Evolutionary conservation across 1,140 invertebrate species (phyloP).

Genomic region (Zaprionus taronus): DNA sequence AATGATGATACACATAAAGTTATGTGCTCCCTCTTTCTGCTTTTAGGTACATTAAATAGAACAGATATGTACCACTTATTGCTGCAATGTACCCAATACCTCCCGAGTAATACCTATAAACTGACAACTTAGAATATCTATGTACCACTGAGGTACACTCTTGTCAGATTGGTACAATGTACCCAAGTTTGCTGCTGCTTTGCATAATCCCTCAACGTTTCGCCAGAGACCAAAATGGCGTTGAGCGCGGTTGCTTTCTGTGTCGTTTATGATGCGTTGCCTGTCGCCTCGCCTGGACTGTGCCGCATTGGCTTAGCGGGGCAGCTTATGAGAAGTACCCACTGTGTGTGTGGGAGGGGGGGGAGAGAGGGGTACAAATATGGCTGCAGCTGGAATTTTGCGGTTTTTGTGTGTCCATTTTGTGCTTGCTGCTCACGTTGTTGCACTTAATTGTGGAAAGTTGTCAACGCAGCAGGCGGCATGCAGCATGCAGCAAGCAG

Average conservation of each 20-base stretch:
- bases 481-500: background rate
- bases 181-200: background rate
- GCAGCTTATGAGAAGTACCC: background rate
- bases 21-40: background rate
- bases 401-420: constrained; percentile 7
- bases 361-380: background rate
- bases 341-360: background rate
- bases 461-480: constrained; percentile 4
- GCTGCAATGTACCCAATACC: too few relatives aligned
- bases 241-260: background rate
- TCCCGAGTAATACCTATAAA: too few relatives aligned
- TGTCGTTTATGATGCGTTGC: background rate
- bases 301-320: background rate
- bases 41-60: background rate
- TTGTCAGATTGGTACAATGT: background rate
- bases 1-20: too few relatives aligned
- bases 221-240: background rate
- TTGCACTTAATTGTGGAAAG: constrained; percentile 5
- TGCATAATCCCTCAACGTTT: background rate
- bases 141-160: background rate
- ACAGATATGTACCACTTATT: too few relatives aligned
- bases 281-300: background rate
- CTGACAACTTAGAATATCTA: background rate
- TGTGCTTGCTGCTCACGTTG: constrained; percentile 6
- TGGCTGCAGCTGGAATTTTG: background rate